Percentiles rank a stretch among this genome's conserved stretches.
Evolutionary conservation across 2,888 invertebrate species (phyloP).

Genomic region (Cylloceria caligata): DNA sequence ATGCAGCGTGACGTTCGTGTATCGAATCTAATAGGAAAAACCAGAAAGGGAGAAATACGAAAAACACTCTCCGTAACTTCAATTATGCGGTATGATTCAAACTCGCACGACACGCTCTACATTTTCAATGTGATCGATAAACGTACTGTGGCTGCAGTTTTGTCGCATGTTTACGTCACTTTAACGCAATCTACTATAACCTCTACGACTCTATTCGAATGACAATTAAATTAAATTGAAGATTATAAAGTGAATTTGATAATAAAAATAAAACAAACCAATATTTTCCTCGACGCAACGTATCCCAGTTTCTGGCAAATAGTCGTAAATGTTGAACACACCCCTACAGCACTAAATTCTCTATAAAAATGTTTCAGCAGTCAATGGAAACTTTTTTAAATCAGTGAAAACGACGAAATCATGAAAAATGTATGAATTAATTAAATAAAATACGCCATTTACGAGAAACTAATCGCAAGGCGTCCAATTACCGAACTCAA

Average conservation of each 20-base stretch:
- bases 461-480: background rate
- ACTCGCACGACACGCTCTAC: conserved; percentile 40
- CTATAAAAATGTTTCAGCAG: background rate
- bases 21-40: background rate
- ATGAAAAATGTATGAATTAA: background rate
- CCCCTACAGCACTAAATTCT: background rate
- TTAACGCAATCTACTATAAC: background rate
- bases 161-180: background rate
- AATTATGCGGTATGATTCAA: conserved; percentile 52
- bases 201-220: background rate
- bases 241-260: background rate
- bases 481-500: background rate
- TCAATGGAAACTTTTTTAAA: background rate
- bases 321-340: background rate
- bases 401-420: background rate
- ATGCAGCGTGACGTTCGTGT: background rate
- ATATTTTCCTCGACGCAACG: background rate
- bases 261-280: background rate
- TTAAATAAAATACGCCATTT: background rate
- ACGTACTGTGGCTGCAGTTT: conserved; percentile 4
- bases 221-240: background rate
- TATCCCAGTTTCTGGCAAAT: background rate
- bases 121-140: conserved; percentile 59
- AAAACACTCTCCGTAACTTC: conserved; percentile 36
- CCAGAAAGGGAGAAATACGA: background rate